Evolutionary conservation across 2,888 invertebrate species (phyloP).

Genomic region (Orthosia cruda): DNA sequence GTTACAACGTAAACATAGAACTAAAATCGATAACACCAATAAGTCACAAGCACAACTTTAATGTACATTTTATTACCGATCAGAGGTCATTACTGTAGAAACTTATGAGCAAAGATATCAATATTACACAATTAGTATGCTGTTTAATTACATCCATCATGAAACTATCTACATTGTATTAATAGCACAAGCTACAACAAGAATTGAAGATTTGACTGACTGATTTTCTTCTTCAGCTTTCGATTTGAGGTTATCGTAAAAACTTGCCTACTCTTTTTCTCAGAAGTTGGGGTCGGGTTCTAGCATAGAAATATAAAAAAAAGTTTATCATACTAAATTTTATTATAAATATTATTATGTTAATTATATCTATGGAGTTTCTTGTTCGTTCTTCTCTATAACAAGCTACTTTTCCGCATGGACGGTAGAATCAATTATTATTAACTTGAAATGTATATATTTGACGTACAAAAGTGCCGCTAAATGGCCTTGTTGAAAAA

Average conservation of each 20-base stretch:
- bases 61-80: constrained; percentile 47
- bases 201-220: too few relatives aligned
- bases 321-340: too few relatives aligned
- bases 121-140: constrained; percentile 29
- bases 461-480: too few relatives aligned
- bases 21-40: constrained; percentile 40
- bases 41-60: constrained; percentile 34
- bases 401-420: too few relatives aligned
- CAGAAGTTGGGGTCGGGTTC: too few relatives aligned
- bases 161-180: neutral
- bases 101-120: constrained; percentile 36
- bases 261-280: neutral
- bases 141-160: constrained; percentile 21
- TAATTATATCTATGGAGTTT: too few relatives aligned
- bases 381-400: too few relatives aligned
- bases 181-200: neutral
- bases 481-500: too few relatives aligned
- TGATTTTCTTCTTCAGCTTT: neutral
- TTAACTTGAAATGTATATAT: too few relatives aligned
- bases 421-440: too few relatives aligned
- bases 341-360: too few relatives aligned
- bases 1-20: constrained; percentile 32
- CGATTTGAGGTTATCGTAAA: neutral
- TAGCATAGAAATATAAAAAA: too few relatives aligned
- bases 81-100: constrained; percentile 45